phyloP scores from a whole-genome alignment of 2,797 vertebrate species.

The Odontamblyopus lacepedii region DNA sequence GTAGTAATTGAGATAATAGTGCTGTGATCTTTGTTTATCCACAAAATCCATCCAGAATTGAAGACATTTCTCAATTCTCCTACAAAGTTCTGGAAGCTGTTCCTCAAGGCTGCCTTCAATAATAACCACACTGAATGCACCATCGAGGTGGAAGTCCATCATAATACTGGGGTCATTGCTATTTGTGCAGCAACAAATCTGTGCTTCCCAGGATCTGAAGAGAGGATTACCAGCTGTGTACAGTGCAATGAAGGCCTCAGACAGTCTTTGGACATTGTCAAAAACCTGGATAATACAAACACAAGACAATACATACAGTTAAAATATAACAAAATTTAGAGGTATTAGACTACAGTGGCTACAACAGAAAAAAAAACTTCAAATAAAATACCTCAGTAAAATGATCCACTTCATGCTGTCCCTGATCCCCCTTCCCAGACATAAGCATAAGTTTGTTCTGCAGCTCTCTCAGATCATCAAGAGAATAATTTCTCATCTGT shows the following conservation, averaged over 20 bases:
- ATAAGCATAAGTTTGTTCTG: conserved; percentile 98
- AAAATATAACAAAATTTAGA: background rate
- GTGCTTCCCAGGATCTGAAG: conserved; percentile 85
- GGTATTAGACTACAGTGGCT: no score
- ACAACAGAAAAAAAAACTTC: background rate
- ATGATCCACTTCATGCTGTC: conserved; percentile 84
- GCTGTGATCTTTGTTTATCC: conserved; percentile 75
- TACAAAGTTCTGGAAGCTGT: conserved; percentile 84
- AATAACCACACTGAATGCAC: conserved; percentile 56
- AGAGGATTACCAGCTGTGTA: conserved; percentile 89
- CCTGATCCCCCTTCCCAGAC: conserved; percentile 92
- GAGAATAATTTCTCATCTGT: conserved; percentile 74
- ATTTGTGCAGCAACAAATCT: conserved; percentile 75
- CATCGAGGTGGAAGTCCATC: conserved; percentile 81
- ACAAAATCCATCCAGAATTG: conserved; percentile 85
- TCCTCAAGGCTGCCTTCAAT: conserved; percentile 71
- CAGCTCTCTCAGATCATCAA: conserved; percentile 89
- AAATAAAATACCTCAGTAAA: conserved; percentile 86
- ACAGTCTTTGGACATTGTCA: conserved; percentile 85
- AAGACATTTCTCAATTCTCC: conserved; percentile 87
- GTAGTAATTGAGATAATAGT: conserved; percentile 93
- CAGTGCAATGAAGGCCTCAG: conserved; percentile 87
- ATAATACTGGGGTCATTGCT: conserved; percentile 56
- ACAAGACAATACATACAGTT: conserved; percentile 9
- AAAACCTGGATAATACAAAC: conserved; percentile 81